Evolutionary conservation across 1,140 invertebrate genomes (phyloP).

Genomic region (Bombus impatiens): DNA sequence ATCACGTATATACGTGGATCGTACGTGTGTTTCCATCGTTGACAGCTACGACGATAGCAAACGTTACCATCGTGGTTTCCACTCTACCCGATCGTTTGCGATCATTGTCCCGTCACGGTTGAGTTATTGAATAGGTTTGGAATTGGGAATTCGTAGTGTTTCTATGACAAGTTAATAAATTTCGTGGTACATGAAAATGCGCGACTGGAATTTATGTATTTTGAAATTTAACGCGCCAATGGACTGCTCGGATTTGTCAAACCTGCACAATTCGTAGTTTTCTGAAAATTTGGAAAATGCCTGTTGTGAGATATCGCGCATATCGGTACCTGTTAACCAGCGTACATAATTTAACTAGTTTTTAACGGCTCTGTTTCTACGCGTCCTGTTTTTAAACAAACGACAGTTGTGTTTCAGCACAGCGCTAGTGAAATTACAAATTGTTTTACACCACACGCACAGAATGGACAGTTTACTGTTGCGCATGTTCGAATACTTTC

Average conservation of each 20-base stretch:
- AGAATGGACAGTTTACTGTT: neutral
- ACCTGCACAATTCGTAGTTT: neutral
- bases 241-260: neutral
- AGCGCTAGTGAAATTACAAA: neutral
- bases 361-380: too few relatives aligned
- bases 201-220: neutral
- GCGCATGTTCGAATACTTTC: neutral
- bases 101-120: neutral
- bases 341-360: neutral
- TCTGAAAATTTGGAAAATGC: neutral
- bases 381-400: too few relatives aligned
- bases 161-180: neutral
- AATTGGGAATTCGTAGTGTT: neutral
- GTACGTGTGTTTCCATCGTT: neutral
- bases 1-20: neutral
- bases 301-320: neutral
- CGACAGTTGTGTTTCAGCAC: rapidly evolving
- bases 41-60: neutral
- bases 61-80: neutral
- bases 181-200: neutral
- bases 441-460: neutral
- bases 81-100: neutral
- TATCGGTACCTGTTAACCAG: neutral
- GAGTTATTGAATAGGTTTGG: neutral
- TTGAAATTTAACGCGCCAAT: neutral